Percentiles rank a stretch among this genome's conserved stretches.
These are phyloP conservation scores for Caenorhabditis sinica DNA, from an alignment of 2,888 invertebrate species.

Conservation along the genomic window DNA sequence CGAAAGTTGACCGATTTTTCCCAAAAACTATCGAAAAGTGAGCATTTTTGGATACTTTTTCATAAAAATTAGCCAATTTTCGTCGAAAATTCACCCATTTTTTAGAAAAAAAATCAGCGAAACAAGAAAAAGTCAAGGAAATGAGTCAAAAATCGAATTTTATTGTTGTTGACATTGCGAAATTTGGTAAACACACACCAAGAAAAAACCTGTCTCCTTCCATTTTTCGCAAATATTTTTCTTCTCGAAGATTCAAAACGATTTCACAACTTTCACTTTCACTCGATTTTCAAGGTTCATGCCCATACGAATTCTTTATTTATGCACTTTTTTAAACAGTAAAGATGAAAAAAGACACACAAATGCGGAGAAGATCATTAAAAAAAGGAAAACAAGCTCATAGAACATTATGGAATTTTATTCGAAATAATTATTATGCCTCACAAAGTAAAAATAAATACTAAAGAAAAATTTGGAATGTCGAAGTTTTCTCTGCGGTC, in stretches of 20 bases:
- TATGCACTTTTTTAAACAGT: too few species aligned
- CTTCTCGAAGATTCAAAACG: constrained; percentile 41
- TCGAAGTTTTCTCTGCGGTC: constrained; percentile 16
- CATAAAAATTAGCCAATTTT: too few species aligned
- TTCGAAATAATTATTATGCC: constrained; percentile 11
- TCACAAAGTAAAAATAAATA: constrained; percentile 30
- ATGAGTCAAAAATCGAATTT: neutral
- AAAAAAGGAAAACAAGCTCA: constrained; percentile 47
- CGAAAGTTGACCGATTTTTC: too few species aligned
- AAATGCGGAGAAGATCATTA: constrained; percentile 48
- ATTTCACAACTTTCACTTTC: constrained; percentile 37
- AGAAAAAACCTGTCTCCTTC: neutral
- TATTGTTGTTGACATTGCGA: constrained; percentile 39
- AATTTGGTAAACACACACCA: constrained; percentile 8
- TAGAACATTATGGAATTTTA: constrained; percentile 17
- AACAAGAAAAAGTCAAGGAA: neutral
- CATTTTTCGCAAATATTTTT: constrained; percentile 42
- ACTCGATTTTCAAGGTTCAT: neutral
- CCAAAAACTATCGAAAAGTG: neutral
- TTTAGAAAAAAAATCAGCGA: neutral
- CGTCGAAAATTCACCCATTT: too few species aligned
- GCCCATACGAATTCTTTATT: constrained; percentile 50
- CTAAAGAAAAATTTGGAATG: constrained; percentile 10
- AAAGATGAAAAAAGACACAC: neutral
- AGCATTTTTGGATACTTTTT: too few species aligned